phyloP scores from a whole-genome alignment of 2,888 invertebrate genomes.

The Encarsia formosa region DNA sequence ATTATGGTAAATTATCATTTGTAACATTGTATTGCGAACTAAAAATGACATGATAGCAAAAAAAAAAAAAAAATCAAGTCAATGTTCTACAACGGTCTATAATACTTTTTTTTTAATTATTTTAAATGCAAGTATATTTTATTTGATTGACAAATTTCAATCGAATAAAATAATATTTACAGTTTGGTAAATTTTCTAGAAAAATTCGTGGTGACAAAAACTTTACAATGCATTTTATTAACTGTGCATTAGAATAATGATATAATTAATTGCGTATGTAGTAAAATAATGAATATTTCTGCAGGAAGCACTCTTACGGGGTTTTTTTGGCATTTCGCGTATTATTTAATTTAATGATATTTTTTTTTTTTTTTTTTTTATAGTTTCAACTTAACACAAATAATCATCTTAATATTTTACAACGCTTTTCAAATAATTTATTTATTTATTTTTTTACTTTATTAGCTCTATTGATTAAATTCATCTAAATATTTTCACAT shows the following conservation, averaged over 20 bases:
- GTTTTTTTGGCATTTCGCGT: slow-evolving; percentile 23
- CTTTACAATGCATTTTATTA: background rate
- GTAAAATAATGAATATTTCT: background rate
- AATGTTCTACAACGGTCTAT: slow-evolving; percentile 8
- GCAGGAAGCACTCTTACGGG: slow-evolving; percentile 25
- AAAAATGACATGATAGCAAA: no score
- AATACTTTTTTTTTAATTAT: background rate
- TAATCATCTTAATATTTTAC: background rate
- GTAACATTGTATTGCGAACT: no score
- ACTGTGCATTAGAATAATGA: background rate
- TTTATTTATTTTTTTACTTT: background rate
- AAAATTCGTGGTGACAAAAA: background rate
- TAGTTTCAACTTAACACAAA: background rate
- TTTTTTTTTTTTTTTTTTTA: background rate
- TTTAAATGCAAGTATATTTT: background rate
- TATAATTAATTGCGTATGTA: background rate
- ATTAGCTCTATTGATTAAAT: no score
- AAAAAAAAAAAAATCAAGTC: no score
- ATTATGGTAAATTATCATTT: no score
- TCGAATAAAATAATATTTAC: no score
- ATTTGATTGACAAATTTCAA: background rate
- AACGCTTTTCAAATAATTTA: background rate
- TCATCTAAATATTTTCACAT: no score
- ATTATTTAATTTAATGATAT: slow-evolving; percentile 12
- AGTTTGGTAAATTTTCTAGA: background rate